Evolutionary conservation across 2,888 invertebrate genomes (phyloP).

Genomic region (Apoda limacodes): DNA sequence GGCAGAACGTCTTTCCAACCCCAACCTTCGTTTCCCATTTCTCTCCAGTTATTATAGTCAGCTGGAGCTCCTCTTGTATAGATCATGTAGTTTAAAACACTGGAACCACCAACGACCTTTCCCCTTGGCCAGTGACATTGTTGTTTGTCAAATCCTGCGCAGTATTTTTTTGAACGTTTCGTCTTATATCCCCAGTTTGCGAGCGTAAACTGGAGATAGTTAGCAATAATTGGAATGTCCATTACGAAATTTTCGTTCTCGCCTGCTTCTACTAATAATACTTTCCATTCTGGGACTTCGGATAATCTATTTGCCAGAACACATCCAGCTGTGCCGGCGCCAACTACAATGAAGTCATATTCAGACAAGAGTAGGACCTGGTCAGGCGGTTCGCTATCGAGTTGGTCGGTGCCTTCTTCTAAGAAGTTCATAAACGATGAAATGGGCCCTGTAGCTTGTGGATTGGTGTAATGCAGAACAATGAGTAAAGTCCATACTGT

Average conservation of each 20-base stretch:
- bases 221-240: slow-evolving; percentile 81
- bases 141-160: slow-evolving; percentile 79
- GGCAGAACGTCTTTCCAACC: slow-evolving; percentile 77
- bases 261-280: slow-evolving; percentile 81
- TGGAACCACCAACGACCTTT: slow-evolving; percentile 85
- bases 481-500: slow-evolving; percentile 34
- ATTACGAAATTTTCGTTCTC: slow-evolving; percentile 76
- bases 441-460: slow-evolving; percentile 44
- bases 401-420: slow-evolving; percentile 61
- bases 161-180: slow-evolving; percentile 78
- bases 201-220: slow-evolving; percentile 76
- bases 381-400: slow-evolving; percentile 66
- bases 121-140: slow-evolving; percentile 85
- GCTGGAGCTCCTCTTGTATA: slow-evolving; percentile 77
- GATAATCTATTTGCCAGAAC: slow-evolving; percentile 79
- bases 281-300: slow-evolving; percentile 76
- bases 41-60: slow-evolving; percentile 84
- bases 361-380: slow-evolving; percentile 57
- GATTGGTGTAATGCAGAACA: slow-evolving; percentile 30
- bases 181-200: slow-evolving; percentile 88
- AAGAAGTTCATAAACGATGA: slow-evolving; percentile 66
- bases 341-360: slow-evolving; percentile 83
- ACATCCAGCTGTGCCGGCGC: slow-evolving; percentile 86
- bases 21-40: slow-evolving; percentile 79
- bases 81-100: slow-evolving; percentile 85